A percentile compares a stretch with the other conserved stretches of the same genome.
These are phyloP conservation scores for Todus mexicanus DNA, from an alignment of 2,797 vertebrate genomes.

Conservation along the genomic window DNA sequence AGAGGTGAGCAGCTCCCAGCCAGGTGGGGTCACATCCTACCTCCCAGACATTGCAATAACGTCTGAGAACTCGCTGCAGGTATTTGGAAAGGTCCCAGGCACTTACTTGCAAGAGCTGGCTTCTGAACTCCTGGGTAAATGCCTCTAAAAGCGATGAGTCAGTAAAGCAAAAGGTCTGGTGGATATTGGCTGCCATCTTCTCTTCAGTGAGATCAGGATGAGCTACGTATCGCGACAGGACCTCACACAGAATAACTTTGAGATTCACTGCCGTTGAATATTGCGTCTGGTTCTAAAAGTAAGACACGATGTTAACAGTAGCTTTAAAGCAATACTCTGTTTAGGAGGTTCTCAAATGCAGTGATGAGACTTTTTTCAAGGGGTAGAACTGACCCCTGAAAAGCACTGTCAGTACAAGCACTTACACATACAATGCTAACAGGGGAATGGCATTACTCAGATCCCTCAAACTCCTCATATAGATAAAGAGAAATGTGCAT, in stretches of 20 bases:
- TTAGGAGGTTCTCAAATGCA: not conserved
- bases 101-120: conserved; percentile 68
- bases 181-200: conserved; percentile 67
- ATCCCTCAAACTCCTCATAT: not conserved
- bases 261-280: conserved; percentile 57
- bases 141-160: conserved; percentile 65
- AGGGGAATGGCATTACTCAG: not conserved
- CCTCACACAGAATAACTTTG: conserved; percentile 66
- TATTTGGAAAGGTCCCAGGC: not conserved
- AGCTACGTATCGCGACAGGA: not conserved
- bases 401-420: not conserved
- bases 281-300: conserved; percentile 38
- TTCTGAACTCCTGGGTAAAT: conserved; percentile 64
- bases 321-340: not conserved
- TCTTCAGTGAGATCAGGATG: not conserved
- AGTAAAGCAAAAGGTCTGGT: conserved; percentile 71
- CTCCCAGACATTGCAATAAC: not conserved
- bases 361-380: not conserved
- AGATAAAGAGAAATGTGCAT: not conserved
- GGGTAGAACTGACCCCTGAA: not conserved
- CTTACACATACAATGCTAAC: not conserved
- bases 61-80: not conserved
- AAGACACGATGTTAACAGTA: not conserved
- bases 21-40: accelerated
- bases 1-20: not conserved